A percentile compares a stretch with the other conserved stretches of the same genome.
Evolutionary conservation across 2,888 invertebrate species (phyloP).

Genomic region (Endomychus coccineus): DNA sequence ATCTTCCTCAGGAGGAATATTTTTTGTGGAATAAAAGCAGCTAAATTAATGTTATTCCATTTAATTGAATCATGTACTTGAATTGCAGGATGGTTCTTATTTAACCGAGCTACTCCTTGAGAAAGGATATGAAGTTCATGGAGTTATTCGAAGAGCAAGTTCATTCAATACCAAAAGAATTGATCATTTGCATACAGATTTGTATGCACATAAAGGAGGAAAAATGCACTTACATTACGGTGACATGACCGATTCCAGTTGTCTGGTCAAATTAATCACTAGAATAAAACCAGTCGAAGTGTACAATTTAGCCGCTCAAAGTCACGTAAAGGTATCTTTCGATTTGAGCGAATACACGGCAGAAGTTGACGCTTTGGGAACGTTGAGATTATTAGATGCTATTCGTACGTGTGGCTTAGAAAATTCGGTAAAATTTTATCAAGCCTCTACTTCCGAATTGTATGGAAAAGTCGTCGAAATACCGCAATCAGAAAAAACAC

Average conservation of each 20-base stretch:
- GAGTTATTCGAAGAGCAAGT: conserved; percentile 88
- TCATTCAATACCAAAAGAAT: conserved; percentile 96
- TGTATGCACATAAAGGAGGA: conserved; percentile 79
- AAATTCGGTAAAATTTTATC: conserved; percentile 78
- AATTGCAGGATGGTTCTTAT: conserved; percentile 88
- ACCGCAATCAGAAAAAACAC: conserved; percentile 90
- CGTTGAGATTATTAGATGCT: conserved; percentile 83
- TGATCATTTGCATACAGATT: conserved; percentile 90
- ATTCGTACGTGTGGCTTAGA: conserved; percentile 82
- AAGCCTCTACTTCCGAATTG: conserved; percentile 92
- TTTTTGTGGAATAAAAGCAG: too few relatives aligned
- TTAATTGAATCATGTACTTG: neutral
- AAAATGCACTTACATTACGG: conserved; percentile 95
- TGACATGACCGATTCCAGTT: conserved; percentile 96
- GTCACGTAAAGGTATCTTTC: conserved; percentile 98
- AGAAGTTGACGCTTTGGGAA: conserved; percentile 95
- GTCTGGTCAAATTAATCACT: conserved; percentile 77
- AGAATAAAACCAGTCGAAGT: conserved; percentile 82
- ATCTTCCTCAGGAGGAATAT: too few relatives aligned
- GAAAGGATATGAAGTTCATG: conserved; percentile 94
- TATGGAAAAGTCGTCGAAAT: conserved; percentile 90
- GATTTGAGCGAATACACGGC: conserved; percentile 98
- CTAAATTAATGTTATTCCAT: neutral
- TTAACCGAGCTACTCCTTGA: conserved; percentile 86
- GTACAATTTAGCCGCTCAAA: conserved; percentile 97